Conservation (phyloP, 2,797 vertebrate species). For the Eidolon dupreanum region DNA sequence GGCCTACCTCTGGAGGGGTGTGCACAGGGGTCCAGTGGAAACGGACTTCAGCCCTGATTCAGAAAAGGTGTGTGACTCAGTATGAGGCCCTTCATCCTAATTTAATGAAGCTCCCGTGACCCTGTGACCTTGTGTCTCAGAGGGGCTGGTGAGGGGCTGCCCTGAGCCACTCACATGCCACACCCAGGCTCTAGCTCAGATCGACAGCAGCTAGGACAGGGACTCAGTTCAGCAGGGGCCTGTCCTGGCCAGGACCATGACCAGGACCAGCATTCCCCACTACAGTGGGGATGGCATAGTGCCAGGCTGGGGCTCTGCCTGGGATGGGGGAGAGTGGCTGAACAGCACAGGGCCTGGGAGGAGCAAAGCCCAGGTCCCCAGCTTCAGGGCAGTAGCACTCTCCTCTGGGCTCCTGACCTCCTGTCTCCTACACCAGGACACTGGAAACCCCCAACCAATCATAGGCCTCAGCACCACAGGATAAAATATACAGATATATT, state of each 20-base stretch:
- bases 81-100: not conserved
- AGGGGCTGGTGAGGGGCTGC: not conserved
- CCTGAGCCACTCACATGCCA: not conserved
- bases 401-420: not conserved
- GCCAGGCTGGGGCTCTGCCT: not conserved
- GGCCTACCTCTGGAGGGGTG: not conserved
- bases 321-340: not conserved
- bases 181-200: not conserved
- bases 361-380: not conserved
- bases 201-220: not conserved
- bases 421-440: not conserved
- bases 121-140: not conserved
- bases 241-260: not conserved
- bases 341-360: not conserved
- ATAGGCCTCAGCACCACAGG: constrained; percentile 38
- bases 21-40: not conserved
- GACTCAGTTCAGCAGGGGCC: not conserved
- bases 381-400: not conserved
- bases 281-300: not conserved
- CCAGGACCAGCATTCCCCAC: not conserved
- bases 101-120: not conserved
- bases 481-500: constrained; percentile 81
- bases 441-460: not conserved
- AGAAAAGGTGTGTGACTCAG: too few relatives aligned
- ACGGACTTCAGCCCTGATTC: too few relatives aligned